Evolutionary conservation across 1,140 invertebrate species (phyloP).

Genomic region (Heliconius eleuchia): DNA sequence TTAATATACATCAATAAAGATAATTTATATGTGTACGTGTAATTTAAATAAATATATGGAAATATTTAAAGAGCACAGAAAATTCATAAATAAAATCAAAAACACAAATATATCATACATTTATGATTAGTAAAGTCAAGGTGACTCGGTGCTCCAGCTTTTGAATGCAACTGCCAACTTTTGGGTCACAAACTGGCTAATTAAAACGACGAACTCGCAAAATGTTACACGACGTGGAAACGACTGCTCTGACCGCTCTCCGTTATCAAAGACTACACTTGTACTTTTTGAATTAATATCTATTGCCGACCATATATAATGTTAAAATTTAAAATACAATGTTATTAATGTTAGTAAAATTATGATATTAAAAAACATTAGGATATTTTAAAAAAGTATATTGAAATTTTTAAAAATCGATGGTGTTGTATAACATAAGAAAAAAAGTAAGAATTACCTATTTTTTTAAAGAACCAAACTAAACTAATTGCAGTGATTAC

Average conservation of each 20-base stretch:
- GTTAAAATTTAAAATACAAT: background rate
- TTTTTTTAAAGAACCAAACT: no score
- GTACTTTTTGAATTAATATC: slow-evolving; percentile 12
- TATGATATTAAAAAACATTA: background rate
- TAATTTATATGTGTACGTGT: background rate
- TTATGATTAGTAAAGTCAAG: slow-evolving; percentile 4
- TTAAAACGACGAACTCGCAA: slow-evolving; percentile 51
- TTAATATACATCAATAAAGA: no score
- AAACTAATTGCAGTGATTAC: no score
- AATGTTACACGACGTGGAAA: slow-evolving; percentile 51
- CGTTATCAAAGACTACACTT: slow-evolving; percentile 54
- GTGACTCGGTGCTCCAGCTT: background rate
- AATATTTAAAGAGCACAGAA: background rate
- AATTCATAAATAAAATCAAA: background rate
- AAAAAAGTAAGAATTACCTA: no score
- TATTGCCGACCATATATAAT: background rate
- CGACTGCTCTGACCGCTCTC: slow-evolving; percentile 50
- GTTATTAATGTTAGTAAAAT: background rate
- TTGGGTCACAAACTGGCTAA: slow-evolving; percentile 55
- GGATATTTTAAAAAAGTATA: no score
- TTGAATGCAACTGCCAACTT: slow-evolving; percentile 53
- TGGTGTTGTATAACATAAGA: no score
- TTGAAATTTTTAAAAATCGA: no score
- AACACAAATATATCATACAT: background rate
- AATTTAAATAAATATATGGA: background rate